These are phyloP conservation scores for Porites lobata DNA, from an alignment of 92 coral and sea anemone genomes.

Conservation along the genomic window DNA sequence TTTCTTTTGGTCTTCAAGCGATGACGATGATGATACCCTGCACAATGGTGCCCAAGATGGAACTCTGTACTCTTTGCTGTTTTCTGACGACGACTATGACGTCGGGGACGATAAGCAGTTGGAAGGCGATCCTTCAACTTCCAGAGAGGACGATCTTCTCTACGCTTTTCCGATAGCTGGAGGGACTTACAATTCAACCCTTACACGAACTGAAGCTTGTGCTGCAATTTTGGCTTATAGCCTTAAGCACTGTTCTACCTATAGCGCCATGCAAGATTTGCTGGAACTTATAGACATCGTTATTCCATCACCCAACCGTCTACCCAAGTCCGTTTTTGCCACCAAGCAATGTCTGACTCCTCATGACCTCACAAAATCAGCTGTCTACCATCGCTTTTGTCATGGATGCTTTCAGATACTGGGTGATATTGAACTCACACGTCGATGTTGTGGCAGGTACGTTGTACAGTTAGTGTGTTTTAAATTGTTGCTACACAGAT, in stretches of 20 bases:
- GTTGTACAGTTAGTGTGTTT: background rate
- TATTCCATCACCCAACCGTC: background rate
- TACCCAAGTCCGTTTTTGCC: background rate
- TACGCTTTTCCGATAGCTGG: background rate
- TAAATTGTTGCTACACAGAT: background rate
- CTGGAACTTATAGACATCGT: background rate
- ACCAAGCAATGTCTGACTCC: background rate
- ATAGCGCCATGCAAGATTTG: background rate
- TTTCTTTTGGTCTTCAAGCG: too few species aligned
- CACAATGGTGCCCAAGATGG: too few species aligned
- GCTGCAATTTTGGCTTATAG: background rate
- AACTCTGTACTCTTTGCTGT: too few species aligned
- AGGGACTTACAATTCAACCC: too few species aligned
- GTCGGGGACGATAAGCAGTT: background rate
- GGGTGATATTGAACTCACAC: background rate
- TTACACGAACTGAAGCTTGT: background rate
- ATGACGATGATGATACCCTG: too few species aligned
- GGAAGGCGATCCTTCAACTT: background rate
- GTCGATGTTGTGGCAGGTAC: background rate
- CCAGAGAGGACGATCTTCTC: background rate
- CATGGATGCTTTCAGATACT: background rate
- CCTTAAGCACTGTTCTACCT: background rate
- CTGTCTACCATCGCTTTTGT: background rate
- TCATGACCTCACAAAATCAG: background rate
- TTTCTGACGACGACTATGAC: background rate